Conservation (phyloP, 2,888 invertebrate species). For the Odontocolon sp. region DNA sequence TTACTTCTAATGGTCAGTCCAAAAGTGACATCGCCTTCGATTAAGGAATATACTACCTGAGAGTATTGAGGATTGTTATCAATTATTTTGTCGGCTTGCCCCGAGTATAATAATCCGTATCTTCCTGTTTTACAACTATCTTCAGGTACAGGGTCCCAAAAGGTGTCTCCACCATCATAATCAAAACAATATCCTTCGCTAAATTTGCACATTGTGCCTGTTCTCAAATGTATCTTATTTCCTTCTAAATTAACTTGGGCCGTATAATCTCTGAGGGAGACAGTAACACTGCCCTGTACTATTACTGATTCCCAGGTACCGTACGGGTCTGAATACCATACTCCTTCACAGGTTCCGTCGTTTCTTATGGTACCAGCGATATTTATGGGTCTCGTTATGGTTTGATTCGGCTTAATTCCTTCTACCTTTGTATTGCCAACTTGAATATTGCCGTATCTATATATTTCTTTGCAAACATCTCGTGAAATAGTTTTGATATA, state of each 20-base stretch:
- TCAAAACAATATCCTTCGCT: neutral
- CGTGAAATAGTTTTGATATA: neutral
- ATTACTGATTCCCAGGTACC: neutral
- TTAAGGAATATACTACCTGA: constrained; percentile 3
- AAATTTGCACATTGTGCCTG: neutral
- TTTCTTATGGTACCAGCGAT: no score
- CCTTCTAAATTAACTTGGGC: neutral
- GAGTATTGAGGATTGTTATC: neutral
- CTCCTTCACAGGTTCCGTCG: neutral
- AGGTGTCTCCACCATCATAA: neutral
- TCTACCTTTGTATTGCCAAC: neutral
- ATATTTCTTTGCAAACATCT: neutral
- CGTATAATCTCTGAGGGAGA: neutral
- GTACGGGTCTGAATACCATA: neutral
- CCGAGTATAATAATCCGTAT: neutral
- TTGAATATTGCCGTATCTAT: neutral
- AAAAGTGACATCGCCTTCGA: neutral
- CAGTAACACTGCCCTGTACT: neutral
- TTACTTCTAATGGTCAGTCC: neutral
- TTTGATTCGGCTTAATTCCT: neutral
- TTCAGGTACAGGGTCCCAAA: neutral
- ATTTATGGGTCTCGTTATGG: neutral
- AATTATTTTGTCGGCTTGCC: neutral
- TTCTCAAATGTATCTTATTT: neutral
- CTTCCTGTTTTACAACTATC: neutral